Percentiles rank a stretch among this genome's conserved stretches.
phyloP scores from a whole-genome alignment of 2,113 vertebrate genomes.

The Cranoglanis bouderius region DNA sequence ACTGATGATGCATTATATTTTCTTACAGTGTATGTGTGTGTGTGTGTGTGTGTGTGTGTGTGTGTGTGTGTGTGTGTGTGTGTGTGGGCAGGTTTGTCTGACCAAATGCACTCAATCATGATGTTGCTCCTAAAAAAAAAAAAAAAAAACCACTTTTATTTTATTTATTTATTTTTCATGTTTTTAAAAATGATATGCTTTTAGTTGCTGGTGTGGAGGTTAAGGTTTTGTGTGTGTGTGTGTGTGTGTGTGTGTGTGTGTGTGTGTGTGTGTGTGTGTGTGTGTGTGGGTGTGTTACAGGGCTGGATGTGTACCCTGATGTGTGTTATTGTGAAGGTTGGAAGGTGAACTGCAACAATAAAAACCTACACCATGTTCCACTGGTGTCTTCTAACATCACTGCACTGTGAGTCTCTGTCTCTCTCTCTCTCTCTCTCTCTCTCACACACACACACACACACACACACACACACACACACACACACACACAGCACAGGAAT shows the following conservation, averaged over 20 bases:
- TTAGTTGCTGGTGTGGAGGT: neutral
- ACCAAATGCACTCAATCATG: neutral
- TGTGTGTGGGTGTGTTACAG: constrained; percentile 53
- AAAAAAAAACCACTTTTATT: no score
- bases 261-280: constrained; percentile 14
- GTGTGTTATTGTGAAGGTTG: constrained; percentile 61
- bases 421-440: neutral
- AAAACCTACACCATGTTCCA: constrained; percentile 59
- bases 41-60: neutral
- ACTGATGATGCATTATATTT: neutral
- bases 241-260: no score
- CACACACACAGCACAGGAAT: no score
- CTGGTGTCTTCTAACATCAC: constrained; percentile 62
- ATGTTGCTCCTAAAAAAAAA: neutral
- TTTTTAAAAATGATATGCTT: neutral
- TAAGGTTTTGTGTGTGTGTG: neutral
- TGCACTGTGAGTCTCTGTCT: constrained; percentile 65
- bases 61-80: constrained; percentile 16
- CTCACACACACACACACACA: constrained; percentile 8
- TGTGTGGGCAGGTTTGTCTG: neutral
- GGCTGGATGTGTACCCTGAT: constrained; percentile 61
- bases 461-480: neutral
- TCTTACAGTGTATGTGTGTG: neutral
- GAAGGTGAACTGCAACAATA: constrained; percentile 63
- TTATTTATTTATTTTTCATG: neutral